Conservation (phyloP, 2,113 vertebrate genomes). For the Nothocercus julius region DNA sequence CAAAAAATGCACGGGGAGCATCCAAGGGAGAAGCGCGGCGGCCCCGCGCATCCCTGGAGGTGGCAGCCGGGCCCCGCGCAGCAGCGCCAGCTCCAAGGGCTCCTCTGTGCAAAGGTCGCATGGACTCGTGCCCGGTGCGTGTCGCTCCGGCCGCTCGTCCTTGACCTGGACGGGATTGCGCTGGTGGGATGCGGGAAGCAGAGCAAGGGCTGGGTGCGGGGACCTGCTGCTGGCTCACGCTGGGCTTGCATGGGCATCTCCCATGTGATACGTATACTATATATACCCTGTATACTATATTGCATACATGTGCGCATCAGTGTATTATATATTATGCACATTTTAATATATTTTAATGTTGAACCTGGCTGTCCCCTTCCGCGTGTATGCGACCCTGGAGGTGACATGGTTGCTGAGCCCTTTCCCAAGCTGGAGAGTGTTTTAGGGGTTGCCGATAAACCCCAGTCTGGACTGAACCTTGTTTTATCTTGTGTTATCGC, state of each 20-base stretch:
- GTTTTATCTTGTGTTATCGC: rapidly evolving
- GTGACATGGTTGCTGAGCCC: not conserved
- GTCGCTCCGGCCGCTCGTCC: too few species aligned
- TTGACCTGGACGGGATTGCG: too few species aligned
- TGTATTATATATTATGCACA: not conserved
- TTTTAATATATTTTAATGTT: rapidly evolving
- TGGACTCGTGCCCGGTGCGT: too few species aligned
- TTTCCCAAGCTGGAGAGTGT: not conserved
- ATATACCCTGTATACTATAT: too few species aligned
- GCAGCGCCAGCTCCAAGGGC: too few species aligned
- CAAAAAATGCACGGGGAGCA: not conserved
- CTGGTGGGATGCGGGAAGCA: not conserved
- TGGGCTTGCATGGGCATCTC: too few species aligned
- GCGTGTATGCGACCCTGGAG: not conserved
- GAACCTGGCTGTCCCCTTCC: not conserved
- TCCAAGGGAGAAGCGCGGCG: not conserved
- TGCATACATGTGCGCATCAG: rapidly evolving
- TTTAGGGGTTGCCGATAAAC: rapidly evolving
- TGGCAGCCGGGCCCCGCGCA: too few species aligned
- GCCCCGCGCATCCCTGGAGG: not conserved
- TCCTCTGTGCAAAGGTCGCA: too few species aligned
- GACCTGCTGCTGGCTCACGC: rapidly evolving
- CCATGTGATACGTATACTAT: too few species aligned
- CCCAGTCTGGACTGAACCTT: not conserved
- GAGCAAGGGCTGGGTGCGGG: rapidly evolving